Percentiles rank a stretch among this genome's conserved stretches.
Evolutionary conservation across 2,113 vertebrate genomes (phyloP).

Genomic region (Zapornia atra): DNA sequence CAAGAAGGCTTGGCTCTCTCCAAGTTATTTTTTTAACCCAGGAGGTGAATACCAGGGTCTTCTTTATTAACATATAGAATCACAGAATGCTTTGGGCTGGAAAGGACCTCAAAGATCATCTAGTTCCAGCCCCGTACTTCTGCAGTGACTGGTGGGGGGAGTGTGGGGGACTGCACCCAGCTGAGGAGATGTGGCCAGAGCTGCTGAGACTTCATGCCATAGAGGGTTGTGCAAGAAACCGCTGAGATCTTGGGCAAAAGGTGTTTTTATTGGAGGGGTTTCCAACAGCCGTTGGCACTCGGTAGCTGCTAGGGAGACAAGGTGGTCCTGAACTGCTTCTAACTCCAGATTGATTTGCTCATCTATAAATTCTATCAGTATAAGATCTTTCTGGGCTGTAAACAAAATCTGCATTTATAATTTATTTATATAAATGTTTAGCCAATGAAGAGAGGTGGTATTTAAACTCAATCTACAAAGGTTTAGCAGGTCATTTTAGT

Average conservation of each 20-base stretch:
- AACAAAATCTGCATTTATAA: background rate
- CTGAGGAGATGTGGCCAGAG: background rate
- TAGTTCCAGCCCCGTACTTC: background rate
- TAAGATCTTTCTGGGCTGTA: background rate
- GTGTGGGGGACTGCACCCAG: background rate
- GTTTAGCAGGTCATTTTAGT: conserved; percentile 18
- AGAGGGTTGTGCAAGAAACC: too few species aligned
- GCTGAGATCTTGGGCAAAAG: background rate
- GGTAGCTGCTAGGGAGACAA: background rate
- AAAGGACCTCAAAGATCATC: too few species aligned
- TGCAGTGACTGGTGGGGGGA: background rate
- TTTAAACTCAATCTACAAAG: conserved; percentile 20
- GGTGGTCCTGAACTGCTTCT: background rate
- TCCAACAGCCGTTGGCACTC: background rate
- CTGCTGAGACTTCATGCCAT: background rate
- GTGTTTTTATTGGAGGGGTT: background rate
- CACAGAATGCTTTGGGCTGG: too few species aligned
- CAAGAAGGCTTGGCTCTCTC: background rate
- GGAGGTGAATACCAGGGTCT: background rate
- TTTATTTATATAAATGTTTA: conserved; percentile 36
- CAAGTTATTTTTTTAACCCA: background rate
- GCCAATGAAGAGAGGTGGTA: background rate
- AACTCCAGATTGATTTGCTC: background rate
- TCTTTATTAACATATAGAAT: background rate
- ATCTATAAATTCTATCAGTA: background rate